phyloP scores from a whole-genome alignment of 2,797 vertebrate species.

The Halcyon leucocephala region DNA sequence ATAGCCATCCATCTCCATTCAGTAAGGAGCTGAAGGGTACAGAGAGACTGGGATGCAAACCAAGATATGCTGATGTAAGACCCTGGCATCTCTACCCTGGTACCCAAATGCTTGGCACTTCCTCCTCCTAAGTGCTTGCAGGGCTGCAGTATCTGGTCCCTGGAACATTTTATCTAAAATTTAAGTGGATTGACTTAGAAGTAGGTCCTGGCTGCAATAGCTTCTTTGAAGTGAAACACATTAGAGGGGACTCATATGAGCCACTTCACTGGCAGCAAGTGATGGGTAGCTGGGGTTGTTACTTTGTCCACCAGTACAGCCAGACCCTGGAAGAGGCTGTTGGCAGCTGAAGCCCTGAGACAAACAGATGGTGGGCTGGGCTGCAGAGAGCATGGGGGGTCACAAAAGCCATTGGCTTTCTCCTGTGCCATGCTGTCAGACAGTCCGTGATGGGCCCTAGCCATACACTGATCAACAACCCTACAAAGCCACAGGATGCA shows the following conservation, averaged over 20 bases:
- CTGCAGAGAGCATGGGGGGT: neutral
- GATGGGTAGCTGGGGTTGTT: neutral
- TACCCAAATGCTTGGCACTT: neutral
- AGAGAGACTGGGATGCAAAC: neutral
- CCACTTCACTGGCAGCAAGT: neutral
- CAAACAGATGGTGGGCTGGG: neutral
- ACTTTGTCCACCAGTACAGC: neutral
- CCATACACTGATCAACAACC: neutral
- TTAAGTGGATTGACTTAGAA: neutral
- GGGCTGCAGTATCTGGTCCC: neutral
- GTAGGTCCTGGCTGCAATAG: neutral
- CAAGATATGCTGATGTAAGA: neutral
- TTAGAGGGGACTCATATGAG: neutral
- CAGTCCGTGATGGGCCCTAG: neutral
- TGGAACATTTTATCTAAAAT: neutral
- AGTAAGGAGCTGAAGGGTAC: neutral
- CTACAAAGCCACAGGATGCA: neutral
- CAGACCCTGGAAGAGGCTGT: neutral
- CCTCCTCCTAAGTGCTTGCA: neutral
- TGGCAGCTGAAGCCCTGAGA: neutral
- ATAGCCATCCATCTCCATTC: neutral
- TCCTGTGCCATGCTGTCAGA: neutral
- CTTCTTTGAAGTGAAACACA: neutral
- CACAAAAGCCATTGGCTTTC: neutral
- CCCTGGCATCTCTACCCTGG: neutral